A percentile compares a stretch with the other conserved stretches of the same genome.
phyloP scores from a whole-genome alignment of 2,888 invertebrate genomes.

The Lasioglossum vierecki region DNA sequence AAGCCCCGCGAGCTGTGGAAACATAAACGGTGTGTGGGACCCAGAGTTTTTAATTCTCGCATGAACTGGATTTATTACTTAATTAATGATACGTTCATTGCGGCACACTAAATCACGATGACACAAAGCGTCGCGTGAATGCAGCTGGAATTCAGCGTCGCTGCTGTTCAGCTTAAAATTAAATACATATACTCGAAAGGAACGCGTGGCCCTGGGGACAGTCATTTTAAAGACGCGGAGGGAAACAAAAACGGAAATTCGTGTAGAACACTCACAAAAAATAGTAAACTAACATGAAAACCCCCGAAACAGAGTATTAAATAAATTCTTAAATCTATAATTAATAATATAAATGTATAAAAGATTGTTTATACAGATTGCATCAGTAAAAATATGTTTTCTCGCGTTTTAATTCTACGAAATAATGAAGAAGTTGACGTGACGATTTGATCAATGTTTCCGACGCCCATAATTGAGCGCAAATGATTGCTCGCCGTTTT shows the following conservation, averaged over 20 bases:
- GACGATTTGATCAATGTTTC: neutral
- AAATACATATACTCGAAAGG: conserved; percentile 1
- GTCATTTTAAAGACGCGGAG: neutral
- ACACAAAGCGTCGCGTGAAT: neutral
- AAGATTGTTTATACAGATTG: neutral
- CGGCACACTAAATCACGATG: neutral
- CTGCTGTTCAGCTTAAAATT: neutral
- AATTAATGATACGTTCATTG: conserved; percentile 12
- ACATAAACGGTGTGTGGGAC: neutral
- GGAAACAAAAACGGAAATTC: neutral
- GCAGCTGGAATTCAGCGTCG: neutral
- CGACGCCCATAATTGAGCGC: neutral
- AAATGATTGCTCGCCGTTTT: neutral
- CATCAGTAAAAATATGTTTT: no score
- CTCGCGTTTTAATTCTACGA: neutral
- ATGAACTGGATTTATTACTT: conserved; percentile 11
- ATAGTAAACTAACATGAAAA: neutral
- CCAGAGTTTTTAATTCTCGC: neutral
- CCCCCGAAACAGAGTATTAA: neutral
- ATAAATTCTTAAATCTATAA: neutral
- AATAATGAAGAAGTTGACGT: neutral
- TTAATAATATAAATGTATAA: neutral
- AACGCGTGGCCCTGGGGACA: neutral
- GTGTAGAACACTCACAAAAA: neutral
- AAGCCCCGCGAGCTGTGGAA: neutral